Evolutionary conservation across 2,888 invertebrate genomes (phyloP).

Genomic region (Drosophila cognata): DNA sequence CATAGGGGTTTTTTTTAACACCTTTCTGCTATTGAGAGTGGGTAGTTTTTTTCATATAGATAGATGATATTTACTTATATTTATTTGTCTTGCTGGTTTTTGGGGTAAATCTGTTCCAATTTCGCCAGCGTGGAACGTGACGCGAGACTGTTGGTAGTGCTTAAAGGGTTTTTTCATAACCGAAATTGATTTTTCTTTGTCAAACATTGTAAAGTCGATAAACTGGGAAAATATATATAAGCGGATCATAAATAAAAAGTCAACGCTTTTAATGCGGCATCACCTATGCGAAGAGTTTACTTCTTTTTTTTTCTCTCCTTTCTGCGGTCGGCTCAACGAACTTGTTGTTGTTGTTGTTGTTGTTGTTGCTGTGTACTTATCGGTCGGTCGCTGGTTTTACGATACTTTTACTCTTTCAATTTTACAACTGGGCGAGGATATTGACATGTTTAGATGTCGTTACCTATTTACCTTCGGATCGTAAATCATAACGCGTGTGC

Average conservation of each 20-base stretch:
- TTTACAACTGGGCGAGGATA: constrained; percentile 76
- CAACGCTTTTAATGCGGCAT: constrained; percentile 40
- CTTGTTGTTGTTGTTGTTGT: constrained; percentile 22
- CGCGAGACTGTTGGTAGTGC: constrained; percentile 6
- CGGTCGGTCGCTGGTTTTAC: constrained; percentile 63
- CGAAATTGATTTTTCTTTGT: constrained; percentile 59
- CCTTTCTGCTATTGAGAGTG: background rate
- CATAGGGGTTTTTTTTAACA: background rate
- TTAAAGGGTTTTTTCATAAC: constrained; percentile 46
- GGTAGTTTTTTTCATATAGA: background rate
- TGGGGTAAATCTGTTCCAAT: constrained; percentile 22
- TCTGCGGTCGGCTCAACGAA: constrained; percentile 43
- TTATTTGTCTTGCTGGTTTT: constrained; percentile 1
- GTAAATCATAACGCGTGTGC: constrained; percentile 79
- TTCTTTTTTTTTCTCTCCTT: background rate
- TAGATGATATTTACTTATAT: constrained; percentile 6
- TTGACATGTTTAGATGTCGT: constrained; percentile 80
- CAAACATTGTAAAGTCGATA: constrained; percentile 48
- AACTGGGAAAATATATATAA: constrained; percentile 22
- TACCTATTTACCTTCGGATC: constrained; percentile 77
- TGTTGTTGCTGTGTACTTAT: constrained; percentile 65
- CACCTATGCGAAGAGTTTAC: constrained; percentile 25
- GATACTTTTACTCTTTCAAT: constrained; percentile 79
- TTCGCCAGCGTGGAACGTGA: constrained; percentile 39
- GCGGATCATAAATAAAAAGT: constrained; percentile 44